Evolutionary conservation across 2,113 vertebrate species (phyloP).

Genomic region (Semnornis frantzii): DNA sequence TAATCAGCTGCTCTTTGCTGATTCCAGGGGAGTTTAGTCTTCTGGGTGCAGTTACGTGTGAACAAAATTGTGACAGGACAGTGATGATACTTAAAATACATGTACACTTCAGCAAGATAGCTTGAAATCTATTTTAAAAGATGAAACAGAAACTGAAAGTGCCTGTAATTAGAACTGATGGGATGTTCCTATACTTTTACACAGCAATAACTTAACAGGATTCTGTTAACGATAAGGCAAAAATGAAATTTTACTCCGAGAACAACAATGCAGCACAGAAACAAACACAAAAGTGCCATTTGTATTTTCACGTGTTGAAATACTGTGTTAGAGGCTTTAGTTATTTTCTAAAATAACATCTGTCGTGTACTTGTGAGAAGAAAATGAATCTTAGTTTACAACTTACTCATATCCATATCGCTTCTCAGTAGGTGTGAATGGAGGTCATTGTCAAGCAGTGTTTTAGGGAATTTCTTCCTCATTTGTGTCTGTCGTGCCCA

Average conservation of each 20-base stretch:
- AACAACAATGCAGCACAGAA: conserved; percentile 65
- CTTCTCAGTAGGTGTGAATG: conserved; percentile 45
- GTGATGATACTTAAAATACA: conserved; percentile 1
- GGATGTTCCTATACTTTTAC: conserved; percentile 74
- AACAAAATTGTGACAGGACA: conserved; percentile 15
- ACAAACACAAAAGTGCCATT: conserved; percentile 74
- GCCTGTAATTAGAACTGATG: conserved; percentile 77
- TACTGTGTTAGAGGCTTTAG: conserved; percentile 40
- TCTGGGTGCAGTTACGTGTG: conserved; percentile 14
- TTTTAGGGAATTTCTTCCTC: not conserved
- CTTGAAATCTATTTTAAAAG: conserved; percentile 60
- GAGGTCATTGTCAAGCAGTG: conserved; percentile 28
- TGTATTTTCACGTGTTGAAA: conserved; percentile 55
- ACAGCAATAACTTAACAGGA: conserved; percentile 75
- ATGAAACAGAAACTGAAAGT: conserved; percentile 78
- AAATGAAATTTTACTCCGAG: conserved; percentile 28
- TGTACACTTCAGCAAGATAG: conserved; percentile 28
- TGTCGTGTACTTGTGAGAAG: conserved; percentile 3
- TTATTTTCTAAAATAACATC: conserved; percentile 26
- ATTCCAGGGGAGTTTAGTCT: conserved; percentile 45
- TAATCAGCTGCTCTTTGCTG: conserved; percentile 42
- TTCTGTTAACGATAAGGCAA: conserved; percentile 40
- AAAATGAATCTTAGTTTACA: conserved; percentile 24
- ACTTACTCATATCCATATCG: not conserved
- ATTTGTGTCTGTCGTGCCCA: not conserved